phyloP scores from a whole-genome alignment of 2,113 vertebrate species.

The Urocitellus parryii region DNA sequence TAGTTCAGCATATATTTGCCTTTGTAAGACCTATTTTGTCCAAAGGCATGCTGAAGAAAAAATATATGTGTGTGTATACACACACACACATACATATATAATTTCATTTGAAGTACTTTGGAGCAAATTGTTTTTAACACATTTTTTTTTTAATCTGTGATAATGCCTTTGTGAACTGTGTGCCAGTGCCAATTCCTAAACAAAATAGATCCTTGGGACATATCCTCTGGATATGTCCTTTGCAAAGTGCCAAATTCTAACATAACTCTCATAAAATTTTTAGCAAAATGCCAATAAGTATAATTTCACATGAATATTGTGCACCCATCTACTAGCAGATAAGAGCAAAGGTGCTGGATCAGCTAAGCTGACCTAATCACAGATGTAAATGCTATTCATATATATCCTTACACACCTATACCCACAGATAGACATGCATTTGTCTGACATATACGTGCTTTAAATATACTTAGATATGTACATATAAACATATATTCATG shows the following conservation, averaged over 20 bases:
- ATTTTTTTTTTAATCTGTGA: neutral
- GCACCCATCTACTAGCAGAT: neutral
- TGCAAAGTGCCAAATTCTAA: neutral
- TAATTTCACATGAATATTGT: neutral
- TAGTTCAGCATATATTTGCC: neutral
- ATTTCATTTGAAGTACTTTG: constrained; percentile 36
- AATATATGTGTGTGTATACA: neutral
- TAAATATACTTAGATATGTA: neutral
- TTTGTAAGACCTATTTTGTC: neutral
- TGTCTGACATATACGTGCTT: neutral
- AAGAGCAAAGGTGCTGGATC: neutral
- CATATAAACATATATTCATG: neutral
- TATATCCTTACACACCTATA: neutral
- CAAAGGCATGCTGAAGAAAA: neutral
- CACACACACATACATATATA: neutral
- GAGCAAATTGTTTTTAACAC: neutral
- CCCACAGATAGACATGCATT: neutral
- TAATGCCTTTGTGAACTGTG: neutral
- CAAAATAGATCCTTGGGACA: constrained; percentile 29
- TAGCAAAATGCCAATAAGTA: neutral
- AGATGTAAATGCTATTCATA: neutral
- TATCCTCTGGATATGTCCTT: too few relatives aligned
- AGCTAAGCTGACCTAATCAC: neutral
- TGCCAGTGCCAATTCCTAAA: neutral
- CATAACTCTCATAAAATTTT: neutral